Base-by-base conservation (phyloP, 2,113 vertebrate genomes). In the Chlorodrepanis virens region DNA sequence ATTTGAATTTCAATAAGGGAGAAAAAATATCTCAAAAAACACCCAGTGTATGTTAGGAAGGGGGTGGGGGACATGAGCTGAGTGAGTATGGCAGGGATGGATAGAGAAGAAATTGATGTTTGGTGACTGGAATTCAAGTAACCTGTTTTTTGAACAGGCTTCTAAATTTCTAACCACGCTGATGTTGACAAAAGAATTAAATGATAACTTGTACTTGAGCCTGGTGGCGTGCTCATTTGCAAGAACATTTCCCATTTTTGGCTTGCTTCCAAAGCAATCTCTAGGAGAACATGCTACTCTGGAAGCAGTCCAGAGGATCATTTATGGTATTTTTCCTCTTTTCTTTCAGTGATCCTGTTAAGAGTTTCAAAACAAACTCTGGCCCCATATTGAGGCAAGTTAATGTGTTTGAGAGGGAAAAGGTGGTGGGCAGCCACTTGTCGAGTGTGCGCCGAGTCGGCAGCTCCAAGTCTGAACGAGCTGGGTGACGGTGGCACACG, bases 131-230 rank as follows among this genome's bases (percentile, higher is more conserved):
- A 98, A 97, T 97, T 96, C 59, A 89, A 91, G 86, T 94, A 98
- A 98, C 98, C 98, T 98, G 77, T 98, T 98, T 97, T 97, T 97
- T 98, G 97, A 96, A 67, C 88, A 96, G 94, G 81, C 95, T 94
- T 98, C 97, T 98, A 98, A 97, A 98, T 98, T 99, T 98, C 97
- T 97, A 96, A 96, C 94, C 0, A 4, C 6, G 47, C 87, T 94
- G 94, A 96, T 98, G 95, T 98, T 98, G 98, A 98, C 96, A 97
- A 97, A 98, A 96, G 98, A 97, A 98, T 98, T 98, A 98, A 98
- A 98, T 97, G 97, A 97, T 98, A 98, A 97, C 97, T 98, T 97
- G 93, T 95, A 88, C 96, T 98, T 83, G 95, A 98, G 93, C 95
- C 87, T 95, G 96, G 95, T 90, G 94, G 77, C 14, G 3, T 96